Evolutionary conservation across 64 coral and sea anemone genomes (phyloP), one percentile per base, ranked within the genome.

Genomic region (Astreopora myriophthalma): DNA sequence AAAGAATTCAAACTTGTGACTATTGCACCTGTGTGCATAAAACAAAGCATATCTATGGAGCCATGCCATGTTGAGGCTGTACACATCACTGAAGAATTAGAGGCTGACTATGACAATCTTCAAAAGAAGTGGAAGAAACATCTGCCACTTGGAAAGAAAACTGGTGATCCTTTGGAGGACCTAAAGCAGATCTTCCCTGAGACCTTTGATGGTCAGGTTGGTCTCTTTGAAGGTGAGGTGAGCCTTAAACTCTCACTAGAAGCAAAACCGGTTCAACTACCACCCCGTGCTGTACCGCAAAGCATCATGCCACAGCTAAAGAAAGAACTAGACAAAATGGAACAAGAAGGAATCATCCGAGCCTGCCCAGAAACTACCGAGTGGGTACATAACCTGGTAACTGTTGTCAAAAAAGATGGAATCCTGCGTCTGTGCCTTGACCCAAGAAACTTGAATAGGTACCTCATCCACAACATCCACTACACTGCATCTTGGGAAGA

Each of bases 351-450:
- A 81, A 93, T 93, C n/a, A 88, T 78, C 11, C 32, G 34, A n/a
- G 55, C 74, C 5, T 93, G 92, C 5, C 61, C 92, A 88, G 60
- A 93, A 74, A 82, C 85, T 23, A 94, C 86, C 46, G 34, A 94
- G 10, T 89, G 92, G 86, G 76, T 94, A 40, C 77, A 89, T n/a
- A 94, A 89, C 55, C 34, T 85, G n/a, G 81, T 95, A 34, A 86
- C 85, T 69, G 81, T 80, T 19, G 65, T 70, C 12, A 91, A 95
- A 27, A 86, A 90, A 29, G 39, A 86, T 87, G 87, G 79, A 75
- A 28, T 63, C 17, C 62, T 90, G 8, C 73, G 87, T 24, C 68
- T 94, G 8, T 94, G 79, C 34, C 79, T 90, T 37, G 86, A 94
- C 37, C 48, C 75, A 62, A 73, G 75, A 49, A 88, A 93, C 25